Evolutionary conservation across 2,888 invertebrate genomes (phyloP).

Genomic region (Tipula lateralis): DNA sequence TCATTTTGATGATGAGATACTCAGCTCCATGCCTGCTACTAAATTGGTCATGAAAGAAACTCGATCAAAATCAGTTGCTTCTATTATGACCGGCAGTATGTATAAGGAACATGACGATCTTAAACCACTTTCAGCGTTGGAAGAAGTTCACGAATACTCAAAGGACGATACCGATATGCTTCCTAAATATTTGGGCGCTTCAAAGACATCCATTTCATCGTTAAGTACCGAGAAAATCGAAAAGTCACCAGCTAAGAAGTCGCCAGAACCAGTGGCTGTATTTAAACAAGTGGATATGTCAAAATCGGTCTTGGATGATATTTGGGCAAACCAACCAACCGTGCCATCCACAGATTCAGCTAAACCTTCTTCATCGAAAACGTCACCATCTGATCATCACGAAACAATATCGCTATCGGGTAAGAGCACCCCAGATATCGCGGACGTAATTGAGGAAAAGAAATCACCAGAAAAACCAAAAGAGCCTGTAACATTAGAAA

Average conservation of each 20-base stretch:
- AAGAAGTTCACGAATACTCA: slow-evolving; percentile 36
- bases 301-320: background rate
- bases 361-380: slow-evolving; percentile 32
- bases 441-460: slow-evolving; percentile 26
- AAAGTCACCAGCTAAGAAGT: slow-evolving; percentile 35
- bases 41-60: slow-evolving; percentile 43
- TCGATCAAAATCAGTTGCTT: slow-evolving; percentile 48
- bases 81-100: slow-evolving; percentile 49
- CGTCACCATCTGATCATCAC: background rate
- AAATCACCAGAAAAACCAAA: background rate
- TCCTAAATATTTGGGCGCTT: background rate
- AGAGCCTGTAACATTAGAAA: background rate
- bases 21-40: slow-evolving; percentile 28
- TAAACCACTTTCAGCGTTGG: slow-evolving; percentile 38
- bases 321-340: background rate
- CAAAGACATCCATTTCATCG: background rate
- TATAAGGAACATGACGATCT: slow-evolving; percentile 45
- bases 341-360: background rate
- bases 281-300: background rate
- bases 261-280: background rate
- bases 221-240: slow-evolving; percentile 30
- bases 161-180: slow-evolving; percentile 32
- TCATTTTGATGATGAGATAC: slow-evolving; percentile 32
- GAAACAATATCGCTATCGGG: slow-evolving; percentile 26
- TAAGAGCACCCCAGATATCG: slow-evolving; percentile 33